Conservation (phyloP, 2,888 invertebrate genomes). For the Charanyca ferruginea region DNA sequence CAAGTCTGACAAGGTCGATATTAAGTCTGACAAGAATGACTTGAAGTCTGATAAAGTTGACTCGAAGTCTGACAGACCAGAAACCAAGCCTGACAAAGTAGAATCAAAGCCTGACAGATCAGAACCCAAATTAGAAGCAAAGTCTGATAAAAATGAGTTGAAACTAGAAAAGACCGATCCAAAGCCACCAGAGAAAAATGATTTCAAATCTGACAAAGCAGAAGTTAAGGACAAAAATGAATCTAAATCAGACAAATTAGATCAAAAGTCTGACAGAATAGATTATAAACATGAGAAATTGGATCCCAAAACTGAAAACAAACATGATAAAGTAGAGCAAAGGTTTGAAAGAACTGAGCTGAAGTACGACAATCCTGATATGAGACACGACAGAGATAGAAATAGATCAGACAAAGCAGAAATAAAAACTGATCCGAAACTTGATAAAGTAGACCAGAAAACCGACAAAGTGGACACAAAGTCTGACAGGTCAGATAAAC, state of each 20-base stretch:
- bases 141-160: slow-evolving; percentile 57
- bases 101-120: slow-evolving; percentile 40
- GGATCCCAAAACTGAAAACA: slow-evolving; percentile 50
- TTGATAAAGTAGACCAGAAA: slow-evolving; percentile 55
- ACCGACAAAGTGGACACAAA: slow-evolving; percentile 56
- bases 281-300: slow-evolving; percentile 52
- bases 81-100: slow-evolving; percentile 38
- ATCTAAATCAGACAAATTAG: slow-evolving; percentile 51
- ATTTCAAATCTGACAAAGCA: slow-evolving; percentile 59
- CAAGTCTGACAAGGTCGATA: slow-evolving; percentile 39
- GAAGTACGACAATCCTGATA: slow-evolving; percentile 62
- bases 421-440: slow-evolving; percentile 55
- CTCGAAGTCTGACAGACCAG: slow-evolving; percentile 35
- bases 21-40: slow-evolving; percentile 31
- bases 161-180: slow-evolving; percentile 66
- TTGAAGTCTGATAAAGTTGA: not conserved
- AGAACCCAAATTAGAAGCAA: slow-evolving; percentile 54
- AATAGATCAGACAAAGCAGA: slow-evolving; percentile 57
- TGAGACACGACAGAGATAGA: slow-evolving; percentile 57
- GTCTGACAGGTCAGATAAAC: slow-evolving; percentile 66
- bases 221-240: slow-evolving; percentile 65
- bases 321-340: slow-evolving; percentile 45
- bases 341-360: slow-evolving; percentile 58
- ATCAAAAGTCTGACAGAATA: slow-evolving; percentile 49
- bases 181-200: slow-evolving; percentile 60